Conservation (phyloP, 2,888 invertebrate genomes). For the Oscheius sp. region DNA sequence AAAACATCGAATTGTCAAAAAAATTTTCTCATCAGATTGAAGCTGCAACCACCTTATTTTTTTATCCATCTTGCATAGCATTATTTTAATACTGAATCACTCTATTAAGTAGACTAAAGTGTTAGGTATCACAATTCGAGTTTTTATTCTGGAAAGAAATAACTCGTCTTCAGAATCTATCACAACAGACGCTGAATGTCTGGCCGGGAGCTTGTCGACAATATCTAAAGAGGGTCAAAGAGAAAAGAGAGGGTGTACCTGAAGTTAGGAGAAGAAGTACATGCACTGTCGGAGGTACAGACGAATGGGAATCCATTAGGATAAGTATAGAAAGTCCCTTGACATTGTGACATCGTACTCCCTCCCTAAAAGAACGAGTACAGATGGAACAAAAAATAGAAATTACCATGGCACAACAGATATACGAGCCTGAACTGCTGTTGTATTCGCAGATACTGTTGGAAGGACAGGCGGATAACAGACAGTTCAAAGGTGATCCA, state of each 20-base stretch:
- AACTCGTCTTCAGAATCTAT: not conserved
- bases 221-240: not conserved
- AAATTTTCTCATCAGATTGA: too few species aligned
- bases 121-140: too few species aligned
- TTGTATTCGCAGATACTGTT: constrained; percentile 34
- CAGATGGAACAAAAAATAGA: too few species aligned
- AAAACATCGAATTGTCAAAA: too few species aligned
- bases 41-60: too few species aligned
- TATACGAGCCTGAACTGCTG: constrained; percentile 39
- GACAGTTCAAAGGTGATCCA: constrained; percentile 37
- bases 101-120: too few species aligned
- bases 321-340: constrained; percentile 12
- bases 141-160: not conserved
- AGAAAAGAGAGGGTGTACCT: not conserved
- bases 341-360: not conserved
- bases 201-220: constrained; percentile 22
- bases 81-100: too few species aligned
- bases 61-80: too few species aligned
- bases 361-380: not conserved
- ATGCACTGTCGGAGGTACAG: constrained; percentile 12
- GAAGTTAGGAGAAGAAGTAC: constrained; percentile 2
- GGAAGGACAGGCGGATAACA: constrained; percentile 40
- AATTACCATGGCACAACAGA: constrained; percentile 43
- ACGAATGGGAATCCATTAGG: constrained; percentile 8
- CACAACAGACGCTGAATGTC: constrained; percentile 15